Percentiles rank a stretch among this genome's conserved stretches.
Evolutionary conservation across 2,888 invertebrate species (phyloP).

Genomic region (Caenorhabditis sp.): DNA sequence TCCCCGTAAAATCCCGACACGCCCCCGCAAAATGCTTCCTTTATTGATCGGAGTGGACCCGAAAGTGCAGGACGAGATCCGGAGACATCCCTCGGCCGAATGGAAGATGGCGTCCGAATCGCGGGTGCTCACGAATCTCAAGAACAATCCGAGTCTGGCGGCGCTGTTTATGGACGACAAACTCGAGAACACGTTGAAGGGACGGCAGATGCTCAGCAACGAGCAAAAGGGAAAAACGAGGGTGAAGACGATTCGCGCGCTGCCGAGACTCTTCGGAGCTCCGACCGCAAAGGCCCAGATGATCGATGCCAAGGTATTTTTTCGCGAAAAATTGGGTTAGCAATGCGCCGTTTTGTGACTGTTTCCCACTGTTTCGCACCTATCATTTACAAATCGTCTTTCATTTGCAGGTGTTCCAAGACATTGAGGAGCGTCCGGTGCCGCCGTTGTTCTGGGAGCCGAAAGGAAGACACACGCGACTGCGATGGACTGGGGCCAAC

Average conservation of each 20-base stretch:
- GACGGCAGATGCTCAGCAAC: constrained; percentile 61
- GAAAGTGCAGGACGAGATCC: constrained; percentile 44
- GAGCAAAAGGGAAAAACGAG: constrained; percentile 63
- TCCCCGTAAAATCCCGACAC: constrained; percentile 66
- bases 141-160: constrained; percentile 73
- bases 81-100: constrained; percentile 42
- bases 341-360: too few species aligned
- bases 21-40: constrained; percentile 75
- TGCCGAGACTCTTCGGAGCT: constrained; percentile 63
- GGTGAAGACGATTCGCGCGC: constrained; percentile 54
- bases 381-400: too few species aligned
- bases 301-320: constrained; percentile 70
- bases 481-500: constrained; percentile 75
- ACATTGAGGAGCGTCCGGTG: constrained; percentile 71
- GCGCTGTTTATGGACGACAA: constrained; percentile 70
- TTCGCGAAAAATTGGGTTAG: too few species aligned
- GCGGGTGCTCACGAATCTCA: constrained; percentile 54
- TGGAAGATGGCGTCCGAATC: constrained; percentile 47
- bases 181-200: constrained; percentile 61
- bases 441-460: constrained; percentile 72
- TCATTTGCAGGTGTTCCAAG: constrained; percentile 51
- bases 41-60: constrained; percentile 67
- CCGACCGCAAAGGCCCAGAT: constrained; percentile 51
- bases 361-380: too few species aligned
- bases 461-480: constrained; percentile 70